Percentiles rank a stretch among this genome's conserved stretches.
Evolutionary conservation across 2,113 vertebrate species (phyloP).

Genomic region (Eptesicus fuscus): DNA sequence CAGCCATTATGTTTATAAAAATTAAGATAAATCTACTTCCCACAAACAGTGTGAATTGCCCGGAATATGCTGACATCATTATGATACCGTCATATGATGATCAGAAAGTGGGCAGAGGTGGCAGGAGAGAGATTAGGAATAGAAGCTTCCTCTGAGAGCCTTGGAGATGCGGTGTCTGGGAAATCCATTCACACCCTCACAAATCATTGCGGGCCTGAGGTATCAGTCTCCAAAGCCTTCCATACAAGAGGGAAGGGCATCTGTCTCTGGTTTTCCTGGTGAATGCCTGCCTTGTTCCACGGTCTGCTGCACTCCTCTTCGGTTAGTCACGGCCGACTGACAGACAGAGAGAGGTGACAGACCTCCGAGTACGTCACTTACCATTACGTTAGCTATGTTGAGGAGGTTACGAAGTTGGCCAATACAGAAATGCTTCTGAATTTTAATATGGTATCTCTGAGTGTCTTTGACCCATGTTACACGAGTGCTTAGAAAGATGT

Average conservation of each 20-base stretch:
- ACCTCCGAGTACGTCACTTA: rapidly evolving
- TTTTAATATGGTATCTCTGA: not conserved
- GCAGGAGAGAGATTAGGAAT: not conserved
- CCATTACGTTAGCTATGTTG: not conserved
- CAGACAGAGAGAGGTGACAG: not conserved
- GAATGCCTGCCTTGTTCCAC: constrained; percentile 25
- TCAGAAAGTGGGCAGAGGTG: not conserved
- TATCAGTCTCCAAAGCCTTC: not conserved
- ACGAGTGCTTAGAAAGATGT: not conserved
- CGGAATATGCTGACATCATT: rapidly evolving
- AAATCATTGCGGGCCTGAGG: not conserved
- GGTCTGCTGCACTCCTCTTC: not conserved
- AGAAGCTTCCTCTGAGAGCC: not conserved
- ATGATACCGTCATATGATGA: not conserved
- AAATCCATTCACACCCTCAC: not conserved
- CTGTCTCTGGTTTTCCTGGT: not conserved
- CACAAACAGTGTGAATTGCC: not conserved
- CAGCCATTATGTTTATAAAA: constrained; percentile 17
- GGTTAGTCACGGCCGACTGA: not conserved
- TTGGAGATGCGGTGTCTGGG: not conserved
- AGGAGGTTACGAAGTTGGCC: not conserved
- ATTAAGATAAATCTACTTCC: constrained; percentile 25
- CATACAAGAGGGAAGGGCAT: not conserved
- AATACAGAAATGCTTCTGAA: constrained; percentile 14
- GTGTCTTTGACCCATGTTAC: not conserved